A percentile compares a stretch with the other conserved stretches of the same genome.
Evolutionary conservation across 2,888 invertebrate species (phyloP).

Genomic region (Sarcophaga caerulescens): DNA sequence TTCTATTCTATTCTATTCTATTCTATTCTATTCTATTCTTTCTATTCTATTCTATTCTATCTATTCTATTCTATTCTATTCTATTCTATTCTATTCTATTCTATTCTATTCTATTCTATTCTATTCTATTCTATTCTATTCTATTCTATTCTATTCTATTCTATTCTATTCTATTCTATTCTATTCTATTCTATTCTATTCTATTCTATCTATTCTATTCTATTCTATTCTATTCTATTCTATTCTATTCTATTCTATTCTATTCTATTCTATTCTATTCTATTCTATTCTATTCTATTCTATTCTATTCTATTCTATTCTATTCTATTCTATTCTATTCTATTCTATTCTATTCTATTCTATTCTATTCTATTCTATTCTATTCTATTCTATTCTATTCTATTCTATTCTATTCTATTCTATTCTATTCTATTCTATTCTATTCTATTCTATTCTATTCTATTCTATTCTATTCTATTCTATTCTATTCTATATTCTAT

Average conservation of each 20-base stretch:
- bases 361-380: conserved; percentile 35
- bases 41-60: conserved; percentile 31
- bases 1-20: conserved; percentile 35
- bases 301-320: conserved; percentile 35
- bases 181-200: conserved; percentile 31
- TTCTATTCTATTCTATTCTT: conserved; percentile 35
- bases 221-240: conserved; percentile 34
- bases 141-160: conserved; percentile 35
- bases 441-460: conserved; percentile 30
- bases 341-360: conserved; percentile 35
- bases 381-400: conserved; percentile 32
- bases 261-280: conserved; percentile 30
- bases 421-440: conserved; percentile 32
- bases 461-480: conserved; percentile 30
- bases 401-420: conserved; percentile 34
- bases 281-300: conserved; percentile 35
- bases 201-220: conserved; percentile 35
- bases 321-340: conserved; percentile 35
- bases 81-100: conserved; percentile 33
- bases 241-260: conserved; percentile 35
- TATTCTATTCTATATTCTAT: conserved; percentile 32
- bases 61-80: conserved; percentile 32
- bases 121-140: conserved; percentile 35
- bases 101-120: conserved; percentile 34
- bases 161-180: conserved; percentile 35